Conservation (phyloP, 1,140 invertebrate species). For the Leucophenga varia region DNA sequence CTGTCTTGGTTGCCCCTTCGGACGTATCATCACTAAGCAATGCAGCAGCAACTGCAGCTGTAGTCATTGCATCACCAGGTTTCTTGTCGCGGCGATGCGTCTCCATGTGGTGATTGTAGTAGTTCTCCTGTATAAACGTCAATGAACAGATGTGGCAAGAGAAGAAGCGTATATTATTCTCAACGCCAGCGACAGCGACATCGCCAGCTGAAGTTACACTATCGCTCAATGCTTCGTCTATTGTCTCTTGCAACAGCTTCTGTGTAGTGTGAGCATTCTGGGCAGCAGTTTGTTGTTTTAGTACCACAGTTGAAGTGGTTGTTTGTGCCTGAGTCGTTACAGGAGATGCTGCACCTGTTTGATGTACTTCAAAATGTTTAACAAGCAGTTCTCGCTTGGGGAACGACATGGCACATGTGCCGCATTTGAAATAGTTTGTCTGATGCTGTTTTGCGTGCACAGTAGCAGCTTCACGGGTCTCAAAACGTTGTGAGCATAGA, state of each 20-base stretch:
- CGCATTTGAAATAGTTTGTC: slow-evolving; percentile 52
- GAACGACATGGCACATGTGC: slow-evolving; percentile 53
- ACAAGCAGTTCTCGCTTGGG: slow-evolving; percentile 47
- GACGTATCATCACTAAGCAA: slow-evolving; percentile 40
- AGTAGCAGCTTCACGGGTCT: slow-evolving; percentile 50
- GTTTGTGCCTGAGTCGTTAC: slow-evolving; percentile 9
- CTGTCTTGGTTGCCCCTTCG: slow-evolving; percentile 14
- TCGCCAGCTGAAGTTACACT: slow-evolving; percentile 20
- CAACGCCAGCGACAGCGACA: slow-evolving; percentile 18
- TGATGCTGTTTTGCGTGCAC: slow-evolving; percentile 55
- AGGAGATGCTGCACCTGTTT: slow-evolving; percentile 16
- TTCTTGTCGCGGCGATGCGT: slow-evolving; percentile 50
- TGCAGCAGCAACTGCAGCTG: slow-evolving; percentile 37
- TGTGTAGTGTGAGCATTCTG: slow-evolving; percentile 47
- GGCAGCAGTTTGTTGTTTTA: slow-evolving; percentile 11
- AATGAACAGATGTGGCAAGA: slow-evolving; percentile 55
- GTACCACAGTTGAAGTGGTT: not conserved
- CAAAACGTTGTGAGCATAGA: slow-evolving; percentile 50
- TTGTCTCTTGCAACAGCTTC: slow-evolving; percentile 53
- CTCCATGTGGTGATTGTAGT: slow-evolving; percentile 57
- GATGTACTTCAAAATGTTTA: slow-evolving; percentile 52
- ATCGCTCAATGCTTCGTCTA: slow-evolving; percentile 54
- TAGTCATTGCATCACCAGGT: slow-evolving; percentile 15
- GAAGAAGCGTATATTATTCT: slow-evolving; percentile 53
- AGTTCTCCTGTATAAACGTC: slow-evolving; percentile 54